phyloP scores from a whole-genome alignment of 2,797 vertebrate genomes.

The Chiloscyllium punctatum region DNA sequence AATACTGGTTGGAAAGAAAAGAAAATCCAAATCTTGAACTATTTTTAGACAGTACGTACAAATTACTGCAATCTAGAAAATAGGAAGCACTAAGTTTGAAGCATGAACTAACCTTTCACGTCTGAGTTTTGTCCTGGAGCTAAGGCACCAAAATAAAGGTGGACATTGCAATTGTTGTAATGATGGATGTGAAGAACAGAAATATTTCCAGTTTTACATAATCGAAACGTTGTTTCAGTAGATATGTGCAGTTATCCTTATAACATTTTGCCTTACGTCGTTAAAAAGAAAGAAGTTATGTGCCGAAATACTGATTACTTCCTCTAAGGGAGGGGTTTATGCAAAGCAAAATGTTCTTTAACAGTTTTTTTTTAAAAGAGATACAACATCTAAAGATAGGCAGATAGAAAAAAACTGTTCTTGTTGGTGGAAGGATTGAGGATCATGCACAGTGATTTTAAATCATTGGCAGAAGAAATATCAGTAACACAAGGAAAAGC shows the following conservation, averaged over 20 bases:
- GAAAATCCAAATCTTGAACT: not conserved
- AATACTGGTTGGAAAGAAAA: not conserved
- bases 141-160: not conserved
- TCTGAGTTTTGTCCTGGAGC: not conserved
- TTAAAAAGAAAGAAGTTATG: not conserved
- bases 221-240: not conserved
- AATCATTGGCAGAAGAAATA: too few relatives aligned
- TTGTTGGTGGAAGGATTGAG: not conserved
- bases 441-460: not conserved
- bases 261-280: too few relatives aligned
- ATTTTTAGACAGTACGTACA: not conserved
- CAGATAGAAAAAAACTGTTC: not conserved
- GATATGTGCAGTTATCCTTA: not conserved
- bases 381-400: not conserved
- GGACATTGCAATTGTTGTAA: not conserved
- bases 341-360: not conserved
- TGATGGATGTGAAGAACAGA: not conserved
- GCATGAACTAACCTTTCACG: conserved; percentile 24
- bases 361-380: not conserved
- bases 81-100: not conserved
- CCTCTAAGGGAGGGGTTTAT: conserved; percentile 4
- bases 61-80: not conserved
- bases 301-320: not conserved
- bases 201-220: not conserved
- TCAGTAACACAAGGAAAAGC: too few relatives aligned